Conservation (phyloP, 2,113 vertebrate genomes). For the Gorsachius goisagi region DNA sequence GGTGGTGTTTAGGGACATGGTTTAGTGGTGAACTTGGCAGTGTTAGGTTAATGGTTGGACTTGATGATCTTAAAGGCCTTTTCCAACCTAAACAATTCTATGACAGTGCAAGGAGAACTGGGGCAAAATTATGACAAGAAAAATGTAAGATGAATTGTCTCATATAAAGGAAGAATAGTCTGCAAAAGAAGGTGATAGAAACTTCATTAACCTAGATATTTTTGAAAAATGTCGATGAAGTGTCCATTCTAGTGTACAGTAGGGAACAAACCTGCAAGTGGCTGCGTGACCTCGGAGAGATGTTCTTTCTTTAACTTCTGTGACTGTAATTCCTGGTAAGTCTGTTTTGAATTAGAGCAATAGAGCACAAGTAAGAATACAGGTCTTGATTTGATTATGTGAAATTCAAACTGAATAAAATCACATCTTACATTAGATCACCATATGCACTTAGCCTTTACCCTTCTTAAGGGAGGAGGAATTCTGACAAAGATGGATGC, state of each 20-base stretch:
- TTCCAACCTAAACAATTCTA: too few relatives aligned
- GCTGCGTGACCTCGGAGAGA: not conserved
- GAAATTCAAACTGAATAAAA: conserved; percentile 46
- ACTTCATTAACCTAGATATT: not conserved
- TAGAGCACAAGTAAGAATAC: not conserved
- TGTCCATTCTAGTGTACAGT: not conserved
- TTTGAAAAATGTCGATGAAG: not conserved
- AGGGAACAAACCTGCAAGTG: not conserved
- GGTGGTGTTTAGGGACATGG: too few relatives aligned
- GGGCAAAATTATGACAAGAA: not conserved
- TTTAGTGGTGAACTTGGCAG: too few relatives aligned
- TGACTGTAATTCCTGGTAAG: not conserved
- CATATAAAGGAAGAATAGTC: not conserved
- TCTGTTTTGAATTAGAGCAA: conserved; percentile 51
- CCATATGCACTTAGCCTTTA: conserved; percentile 41
- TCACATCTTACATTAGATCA: conserved; percentile 34
- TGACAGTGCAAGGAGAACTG: not conserved
- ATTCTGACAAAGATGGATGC: conserved; percentile 47
- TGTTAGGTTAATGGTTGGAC: too few relatives aligned
- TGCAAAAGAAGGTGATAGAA: not conserved
- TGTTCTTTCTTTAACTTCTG: conserved; percentile 1
- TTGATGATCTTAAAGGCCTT: too few relatives aligned
- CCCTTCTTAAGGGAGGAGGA: not conserved
- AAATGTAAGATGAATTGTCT: not conserved
- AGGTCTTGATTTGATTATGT: conserved; percentile 45